Conservation (phyloP, 2,888 invertebrate species). For the Sclerodermus sp. region DNA sequence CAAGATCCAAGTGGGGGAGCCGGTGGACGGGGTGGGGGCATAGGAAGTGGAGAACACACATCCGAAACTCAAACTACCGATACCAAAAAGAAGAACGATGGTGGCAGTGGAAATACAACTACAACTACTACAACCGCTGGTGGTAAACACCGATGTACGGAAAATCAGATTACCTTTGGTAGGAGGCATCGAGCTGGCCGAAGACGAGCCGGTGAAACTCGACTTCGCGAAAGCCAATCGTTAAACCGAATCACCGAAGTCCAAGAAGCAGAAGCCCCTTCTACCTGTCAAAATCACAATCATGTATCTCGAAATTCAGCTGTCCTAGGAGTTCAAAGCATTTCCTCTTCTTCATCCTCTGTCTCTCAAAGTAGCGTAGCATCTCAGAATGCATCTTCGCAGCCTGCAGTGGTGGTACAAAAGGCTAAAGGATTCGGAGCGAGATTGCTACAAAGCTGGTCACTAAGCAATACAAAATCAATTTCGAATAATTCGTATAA, state of each 20-base stretch:
- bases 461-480: constrained; percentile 24
- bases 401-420: constrained; percentile 44
- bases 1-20: constrained; percentile 69
- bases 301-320: constrained; percentile 29
- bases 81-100: constrained; percentile 26
- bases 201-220: constrained; percentile 66
- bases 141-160: constrained; percentile 45
- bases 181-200: constrained; percentile 63
- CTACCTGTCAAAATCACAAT: constrained; percentile 33
- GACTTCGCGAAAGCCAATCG: constrained; percentile 80
- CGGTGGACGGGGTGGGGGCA: constrained; percentile 44
- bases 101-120: constrained; percentile 31
- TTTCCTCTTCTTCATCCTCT: constrained; percentile 27
- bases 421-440: constrained; percentile 61
- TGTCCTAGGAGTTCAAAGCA: constrained; percentile 20
- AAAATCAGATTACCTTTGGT: constrained; percentile 55
- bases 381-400: constrained; percentile 34
- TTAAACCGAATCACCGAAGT: constrained; percentile 85
- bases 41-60: constrained; percentile 36
- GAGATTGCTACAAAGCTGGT: constrained; percentile 60
- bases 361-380: constrained; percentile 30
- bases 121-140: constrained; percentile 41
- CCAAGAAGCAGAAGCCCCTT: constrained; percentile 67
- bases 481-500: constrained; percentile 23
- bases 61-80: constrained; percentile 29